Evolutionary conservation across 2,888 invertebrate species (phyloP).

Genomic region (Ptilodon capucinus): DNA sequence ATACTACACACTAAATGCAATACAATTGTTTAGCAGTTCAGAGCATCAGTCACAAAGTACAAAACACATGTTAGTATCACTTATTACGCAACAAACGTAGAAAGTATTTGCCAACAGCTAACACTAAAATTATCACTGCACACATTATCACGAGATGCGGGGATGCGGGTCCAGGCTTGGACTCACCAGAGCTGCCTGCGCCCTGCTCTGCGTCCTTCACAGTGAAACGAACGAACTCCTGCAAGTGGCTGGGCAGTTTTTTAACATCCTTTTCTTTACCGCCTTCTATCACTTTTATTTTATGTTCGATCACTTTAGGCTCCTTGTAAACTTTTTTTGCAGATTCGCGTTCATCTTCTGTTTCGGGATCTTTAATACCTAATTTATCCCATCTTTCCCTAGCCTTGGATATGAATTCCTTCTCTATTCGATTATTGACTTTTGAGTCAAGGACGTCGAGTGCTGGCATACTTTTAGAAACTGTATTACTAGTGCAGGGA

Average conservation of each 20-base stretch:
- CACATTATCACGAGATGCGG: slow-evolving; percentile 77
- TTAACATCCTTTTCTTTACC: slow-evolving; percentile 83
- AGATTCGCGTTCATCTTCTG: slow-evolving; percentile 81
- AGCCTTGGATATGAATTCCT: slow-evolving; percentile 90
- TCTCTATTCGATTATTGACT: slow-evolving; percentile 84
- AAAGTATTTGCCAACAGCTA: slow-evolving; percentile 70
- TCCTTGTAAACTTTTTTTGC: slow-evolving; percentile 59
- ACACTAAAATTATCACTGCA: slow-evolving; percentile 74
- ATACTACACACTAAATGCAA: slow-evolving; percentile 39
- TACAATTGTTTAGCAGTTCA: slow-evolving; percentile 30
- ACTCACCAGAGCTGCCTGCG: slow-evolving; percentile 79
- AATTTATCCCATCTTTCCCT: slow-evolving; percentile 87
- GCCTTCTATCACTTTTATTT: slow-evolving; percentile 86
- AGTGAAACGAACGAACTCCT: slow-evolving; percentile 88
- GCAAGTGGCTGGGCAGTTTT: slow-evolving; percentile 89
- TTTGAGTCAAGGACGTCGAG: slow-evolving; percentile 62
- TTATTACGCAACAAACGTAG: slow-evolving; percentile 62
- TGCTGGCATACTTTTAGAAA: slow-evolving; percentile 66
- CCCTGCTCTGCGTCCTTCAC: slow-evolving; percentile 77
- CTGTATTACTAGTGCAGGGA: slow-evolving; percentile 38
- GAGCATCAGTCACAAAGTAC: slow-evolving; percentile 37
- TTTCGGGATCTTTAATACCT: slow-evolving; percentile 86
- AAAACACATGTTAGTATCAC: slow-evolving; percentile 46
- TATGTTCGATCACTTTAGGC: slow-evolving; percentile 72
- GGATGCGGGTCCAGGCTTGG: slow-evolving; percentile 61